These are phyloP conservation scores for Campylomormyrus tamandua DNA, from an alignment of 2,113 vertebrate species.

Conservation along the genomic window DNA sequence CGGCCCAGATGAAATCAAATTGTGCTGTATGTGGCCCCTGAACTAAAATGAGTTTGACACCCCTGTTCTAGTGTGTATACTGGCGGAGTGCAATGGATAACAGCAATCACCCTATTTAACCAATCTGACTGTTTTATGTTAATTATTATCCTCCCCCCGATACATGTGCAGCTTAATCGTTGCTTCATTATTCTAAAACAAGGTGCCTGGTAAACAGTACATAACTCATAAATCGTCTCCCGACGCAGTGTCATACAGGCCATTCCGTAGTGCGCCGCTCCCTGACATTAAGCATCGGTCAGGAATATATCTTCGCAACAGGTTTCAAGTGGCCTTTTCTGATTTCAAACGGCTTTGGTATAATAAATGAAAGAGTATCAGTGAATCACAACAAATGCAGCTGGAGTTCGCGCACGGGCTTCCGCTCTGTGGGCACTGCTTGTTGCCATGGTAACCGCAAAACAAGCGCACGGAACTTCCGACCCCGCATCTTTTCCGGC, in stretches of 20 bases:
- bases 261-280: neutral
- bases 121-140: neutral
- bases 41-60: too few species aligned
- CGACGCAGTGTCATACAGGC: neutral
- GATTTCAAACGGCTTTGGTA: neutral
- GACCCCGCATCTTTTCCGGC: neutral
- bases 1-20: too few species aligned
- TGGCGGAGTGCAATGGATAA: neutral
- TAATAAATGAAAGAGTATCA: neutral
- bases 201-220: neutral
- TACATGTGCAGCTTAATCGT: neutral
- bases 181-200: neutral
- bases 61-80: neutral
- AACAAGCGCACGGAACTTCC: conserved; percentile 13
- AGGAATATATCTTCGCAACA: neutral
- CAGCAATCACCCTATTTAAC: neutral
- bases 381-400: neutral
- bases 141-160: neutral
- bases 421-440: neutral
- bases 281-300: neutral
- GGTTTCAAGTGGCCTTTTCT: neutral
- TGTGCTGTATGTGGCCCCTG: too few species aligned
- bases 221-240: neutral
- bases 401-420: neutral
- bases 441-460: conserved; percentile 34